Percentiles rank a stretch among this genome's conserved stretches.
These are phyloP conservation scores for Sitta europaea DNA, from an alignment of 2,113 vertebrate species.

Conservation along the genomic window DNA sequence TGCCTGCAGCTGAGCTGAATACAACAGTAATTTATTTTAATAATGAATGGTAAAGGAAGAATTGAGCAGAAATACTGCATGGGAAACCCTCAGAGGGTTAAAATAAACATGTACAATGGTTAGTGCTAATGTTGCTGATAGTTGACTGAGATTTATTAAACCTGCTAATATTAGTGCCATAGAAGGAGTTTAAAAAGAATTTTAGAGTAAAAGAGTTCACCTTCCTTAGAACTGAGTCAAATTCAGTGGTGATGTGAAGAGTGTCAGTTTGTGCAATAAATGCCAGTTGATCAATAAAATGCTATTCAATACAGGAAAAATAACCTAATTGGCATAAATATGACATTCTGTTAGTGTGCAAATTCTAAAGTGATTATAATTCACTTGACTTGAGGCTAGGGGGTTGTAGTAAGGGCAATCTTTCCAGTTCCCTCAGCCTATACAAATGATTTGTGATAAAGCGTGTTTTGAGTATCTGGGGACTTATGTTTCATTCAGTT, in stretches of 20 bases:
- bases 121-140: neutral
- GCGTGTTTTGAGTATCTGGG: neutral
- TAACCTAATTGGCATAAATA: neutral
- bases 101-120: neutral
- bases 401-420: neutral
- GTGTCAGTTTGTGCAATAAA: neutral
- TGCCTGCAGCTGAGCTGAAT: slow-evolving; percentile 36
- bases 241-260: neutral
- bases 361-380: neutral
- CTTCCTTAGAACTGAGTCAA: neutral
- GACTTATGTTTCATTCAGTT: neutral
- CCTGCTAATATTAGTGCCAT: neutral
- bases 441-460: neutral
- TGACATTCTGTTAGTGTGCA: neutral
- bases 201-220: neutral
- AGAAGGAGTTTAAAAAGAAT: slow-evolving; percentile 3
- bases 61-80: neutral
- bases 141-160: neutral
- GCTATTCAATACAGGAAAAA: neutral
- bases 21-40: slow-evolving; percentile 43
- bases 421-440: neutral
- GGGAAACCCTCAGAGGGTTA: neutral
- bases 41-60: slow-evolving; percentile 17
- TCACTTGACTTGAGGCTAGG: neutral
- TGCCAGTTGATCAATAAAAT: neutral